Evolutionary conservation across 2,888 invertebrate species (phyloP).

Genomic region (Cerceris rybyensis): DNA sequence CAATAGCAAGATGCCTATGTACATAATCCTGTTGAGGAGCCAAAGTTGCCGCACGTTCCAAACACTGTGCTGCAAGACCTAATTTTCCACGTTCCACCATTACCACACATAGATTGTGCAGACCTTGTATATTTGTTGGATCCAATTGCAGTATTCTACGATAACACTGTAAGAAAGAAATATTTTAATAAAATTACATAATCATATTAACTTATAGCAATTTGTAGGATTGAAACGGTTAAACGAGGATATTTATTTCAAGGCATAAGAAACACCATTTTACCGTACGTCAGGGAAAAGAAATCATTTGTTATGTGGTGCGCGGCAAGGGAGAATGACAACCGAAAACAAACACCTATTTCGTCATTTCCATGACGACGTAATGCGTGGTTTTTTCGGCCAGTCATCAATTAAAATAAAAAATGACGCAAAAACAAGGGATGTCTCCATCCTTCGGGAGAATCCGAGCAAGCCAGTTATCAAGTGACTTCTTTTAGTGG

Average conservation of each 20-base stretch:
- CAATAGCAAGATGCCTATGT: constrained; percentile 93
- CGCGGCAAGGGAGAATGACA: no score
- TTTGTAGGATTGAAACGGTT: no score
- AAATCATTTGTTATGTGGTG: no score
- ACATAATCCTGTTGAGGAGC: constrained; percentile 97
- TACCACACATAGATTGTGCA: constrained; percentile 98
- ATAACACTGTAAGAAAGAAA: constrained; percentile 89
- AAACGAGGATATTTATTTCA: neutral
- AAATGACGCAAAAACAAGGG: no score
- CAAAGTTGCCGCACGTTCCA: constrained; percentile 89
- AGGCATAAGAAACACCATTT: neutral
- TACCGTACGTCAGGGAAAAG: neutral
- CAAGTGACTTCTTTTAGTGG: no score
- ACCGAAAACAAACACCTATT: no score
- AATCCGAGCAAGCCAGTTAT: no score
- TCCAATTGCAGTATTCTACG: constrained; percentile 93
- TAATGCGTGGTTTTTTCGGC: no score
- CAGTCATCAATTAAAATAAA: no score
- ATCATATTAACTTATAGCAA: no score
- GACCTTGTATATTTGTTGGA: constrained; percentile 95
- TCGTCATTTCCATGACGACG: no score
- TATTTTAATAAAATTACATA: neutral
- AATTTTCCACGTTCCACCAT: constrained; percentile 95
- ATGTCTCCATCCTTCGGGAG: no score
- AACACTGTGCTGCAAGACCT: constrained; percentile 92